These are phyloP conservation scores for Piaya cayana DNA, from an alignment of 2,113 vertebrate genomes.

Conservation along the genomic window DNA sequence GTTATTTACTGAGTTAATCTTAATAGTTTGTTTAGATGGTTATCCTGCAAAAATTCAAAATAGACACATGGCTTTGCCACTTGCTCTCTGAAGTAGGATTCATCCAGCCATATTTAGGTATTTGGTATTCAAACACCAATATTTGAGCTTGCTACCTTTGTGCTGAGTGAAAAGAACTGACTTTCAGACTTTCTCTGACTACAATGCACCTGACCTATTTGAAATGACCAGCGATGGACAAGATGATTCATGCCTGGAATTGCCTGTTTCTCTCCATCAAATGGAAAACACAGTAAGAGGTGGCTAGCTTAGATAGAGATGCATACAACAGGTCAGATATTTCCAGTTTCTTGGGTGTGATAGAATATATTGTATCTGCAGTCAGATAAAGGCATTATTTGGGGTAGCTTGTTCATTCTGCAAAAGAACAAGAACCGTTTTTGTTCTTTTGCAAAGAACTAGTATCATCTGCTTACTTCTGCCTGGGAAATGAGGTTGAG, in stretches of 20 bases:
- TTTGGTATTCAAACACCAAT: background rate
- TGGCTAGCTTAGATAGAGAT: background rate
- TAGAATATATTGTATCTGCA: background rate
- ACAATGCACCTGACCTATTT: background rate
- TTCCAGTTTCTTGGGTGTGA: background rate
- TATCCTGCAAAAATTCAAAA: background rate
- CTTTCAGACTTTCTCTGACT: background rate
- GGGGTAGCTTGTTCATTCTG: background rate
- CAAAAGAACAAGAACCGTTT: background rate
- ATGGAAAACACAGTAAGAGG: background rate
- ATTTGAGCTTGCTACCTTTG: background rate
- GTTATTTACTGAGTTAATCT: background rate
- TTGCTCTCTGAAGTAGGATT: background rate
- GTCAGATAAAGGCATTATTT: background rate
- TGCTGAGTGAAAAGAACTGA: background rate
- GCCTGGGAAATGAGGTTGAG: background rate
- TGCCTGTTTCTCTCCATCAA: background rate
- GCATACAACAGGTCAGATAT: background rate
- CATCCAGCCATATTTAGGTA: background rate
- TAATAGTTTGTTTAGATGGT: background rate
- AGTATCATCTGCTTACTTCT: background rate
- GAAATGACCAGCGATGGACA: background rate
- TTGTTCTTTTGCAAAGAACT: background rate
- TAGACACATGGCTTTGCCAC: fast-evolving
- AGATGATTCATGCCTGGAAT: background rate